Conservation (phyloP, 2,113 vertebrate species). For the Tursiops truncatus region DNA sequence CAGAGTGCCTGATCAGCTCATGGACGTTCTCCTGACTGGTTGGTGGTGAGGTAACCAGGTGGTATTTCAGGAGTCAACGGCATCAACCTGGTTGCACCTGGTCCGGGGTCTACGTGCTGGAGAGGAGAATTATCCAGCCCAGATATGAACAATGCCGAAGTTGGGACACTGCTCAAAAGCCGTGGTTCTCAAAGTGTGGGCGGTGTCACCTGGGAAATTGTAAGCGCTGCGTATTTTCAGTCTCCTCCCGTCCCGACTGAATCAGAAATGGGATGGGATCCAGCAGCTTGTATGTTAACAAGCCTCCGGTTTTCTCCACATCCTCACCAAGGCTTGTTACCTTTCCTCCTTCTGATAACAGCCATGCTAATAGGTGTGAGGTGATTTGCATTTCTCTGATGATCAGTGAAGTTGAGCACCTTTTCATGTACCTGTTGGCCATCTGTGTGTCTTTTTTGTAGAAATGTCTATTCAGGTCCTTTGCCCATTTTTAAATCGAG, state of each 20-base stretch:
- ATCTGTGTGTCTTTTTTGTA: background rate
- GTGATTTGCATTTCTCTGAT: background rate
- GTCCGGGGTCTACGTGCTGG: background rate
- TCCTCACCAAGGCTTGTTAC: background rate
- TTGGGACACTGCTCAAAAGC: background rate
- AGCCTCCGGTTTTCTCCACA: background rate
- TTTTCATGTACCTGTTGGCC: background rate
- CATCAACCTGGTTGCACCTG: background rate
- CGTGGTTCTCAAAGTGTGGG: background rate
- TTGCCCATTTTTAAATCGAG: background rate
- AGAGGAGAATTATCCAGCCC: no score
- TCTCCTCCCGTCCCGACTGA: rapidly evolving
- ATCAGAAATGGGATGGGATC: background rate
- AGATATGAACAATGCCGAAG: background rate
- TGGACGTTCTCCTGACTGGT: background rate
- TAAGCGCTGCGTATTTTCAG: background rate
- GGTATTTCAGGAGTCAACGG: background rate
- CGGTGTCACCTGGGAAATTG: no score
- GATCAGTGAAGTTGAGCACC: background rate
- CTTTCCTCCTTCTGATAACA: background rate
- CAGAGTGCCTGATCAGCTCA: background rate
- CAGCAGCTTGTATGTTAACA: background rate
- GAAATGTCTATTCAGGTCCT: background rate
- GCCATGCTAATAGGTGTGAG: background rate
- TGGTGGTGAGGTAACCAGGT: background rate